A percentile compares a stretch with the other conserved stretches of the same genome.
phyloP scores from a whole-genome alignment of 2,797 vertebrate genomes.

The Prionace glauca region DNA sequence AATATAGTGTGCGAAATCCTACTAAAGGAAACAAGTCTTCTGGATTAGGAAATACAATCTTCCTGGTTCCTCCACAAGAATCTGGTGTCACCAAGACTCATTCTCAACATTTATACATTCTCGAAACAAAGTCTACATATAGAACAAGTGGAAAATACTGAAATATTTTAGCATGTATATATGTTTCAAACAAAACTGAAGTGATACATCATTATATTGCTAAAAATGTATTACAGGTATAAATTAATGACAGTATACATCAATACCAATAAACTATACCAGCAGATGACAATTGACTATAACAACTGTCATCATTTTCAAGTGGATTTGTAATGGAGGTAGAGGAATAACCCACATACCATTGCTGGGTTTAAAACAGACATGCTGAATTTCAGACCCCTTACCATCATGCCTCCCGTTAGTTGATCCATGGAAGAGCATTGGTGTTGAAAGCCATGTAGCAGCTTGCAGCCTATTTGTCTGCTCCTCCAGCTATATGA shows the following conservation, averaged over 20 bases:
- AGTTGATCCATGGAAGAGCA: constrained; percentile 35
- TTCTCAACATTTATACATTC: too few species aligned
- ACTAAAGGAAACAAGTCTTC: too few species aligned
- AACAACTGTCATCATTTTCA: background rate
- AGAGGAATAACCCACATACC: background rate
- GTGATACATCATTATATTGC: background rate
- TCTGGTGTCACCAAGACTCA: too few species aligned
- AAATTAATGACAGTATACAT: background rate
- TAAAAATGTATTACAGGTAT: background rate
- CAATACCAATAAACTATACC: background rate
- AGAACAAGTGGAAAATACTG: background rate
- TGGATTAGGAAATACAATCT: too few species aligned
- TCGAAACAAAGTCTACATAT: too few species aligned
- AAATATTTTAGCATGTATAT: background rate
- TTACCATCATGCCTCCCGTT: constrained; percentile 32
- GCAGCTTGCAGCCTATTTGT: constrained; percentile 30
- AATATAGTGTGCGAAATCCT: too few species aligned
- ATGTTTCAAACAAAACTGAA: background rate
- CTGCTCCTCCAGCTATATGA: constrained; percentile 29
- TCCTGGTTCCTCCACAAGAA: too few species aligned
- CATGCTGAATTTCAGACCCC: background rate
- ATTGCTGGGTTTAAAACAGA: constrained; percentile 1
- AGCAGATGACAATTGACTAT: background rate
- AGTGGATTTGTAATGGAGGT: background rate
- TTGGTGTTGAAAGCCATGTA: constrained; percentile 28